phyloP scores from a whole-genome alignment of 2,113 vertebrate genomes.

The human region GRCh38 chr3:70463501-70464000 shows the following conservation, averaged over 20 bases:
- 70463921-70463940: slow-evolving; percentile 66
- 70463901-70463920: slow-evolving; percentile 78
- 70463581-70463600: slow-evolving; percentile 68
- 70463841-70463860: slow-evolving; percentile 49
- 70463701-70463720: slow-evolving; percentile 76
- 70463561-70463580: slow-evolving; percentile 76
- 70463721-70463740: slow-evolving; percentile 68
- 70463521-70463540: slow-evolving; percentile 66
- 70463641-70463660: slow-evolving; percentile 59
- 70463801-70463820: slow-evolving; percentile 44
- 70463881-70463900: slow-evolving; percentile 79
- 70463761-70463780: slow-evolving; percentile 51
- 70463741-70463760: slow-evolving; percentile 61
- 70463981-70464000: slow-evolving; percentile 84
- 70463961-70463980: slow-evolving; percentile 73
- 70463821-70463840: slow-evolving; percentile 59
- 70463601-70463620: slow-evolving; percentile 81
- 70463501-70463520: slow-evolving; percentile 56
- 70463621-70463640: slow-evolving; percentile 71
- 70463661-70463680: slow-evolving; percentile 53
- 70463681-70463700: slow-evolving; percentile 67
- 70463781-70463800: slow-evolving; percentile 32
- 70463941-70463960: slow-evolving; percentile 69
- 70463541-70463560: slow-evolving; percentile 72
- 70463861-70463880: slow-evolving; percentile 72